A percentile compares a stretch with the other conserved stretches of the same genome.
Evolutionary conservation across 1,140 invertebrate genomes (phyloP).

Genomic region (Apis florea): DNA sequence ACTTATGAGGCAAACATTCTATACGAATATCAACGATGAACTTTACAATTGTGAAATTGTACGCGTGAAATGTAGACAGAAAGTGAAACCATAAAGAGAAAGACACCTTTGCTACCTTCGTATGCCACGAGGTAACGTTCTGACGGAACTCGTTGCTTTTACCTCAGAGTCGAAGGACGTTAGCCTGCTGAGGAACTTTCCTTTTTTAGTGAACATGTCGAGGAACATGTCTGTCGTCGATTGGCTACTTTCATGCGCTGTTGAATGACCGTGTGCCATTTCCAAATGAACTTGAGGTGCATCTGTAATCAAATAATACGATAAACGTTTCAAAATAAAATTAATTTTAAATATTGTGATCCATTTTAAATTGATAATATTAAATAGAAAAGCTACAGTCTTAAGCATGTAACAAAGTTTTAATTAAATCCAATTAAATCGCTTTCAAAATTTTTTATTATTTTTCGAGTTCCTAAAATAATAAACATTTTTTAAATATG

Average conservation of each 20-base stretch:
- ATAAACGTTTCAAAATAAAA: not conserved
- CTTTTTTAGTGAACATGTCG: constrained; percentile 93
- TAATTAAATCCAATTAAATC: too few relatives aligned
- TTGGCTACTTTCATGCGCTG: constrained; percentile 82
- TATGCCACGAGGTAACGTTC: constrained; percentile 3
- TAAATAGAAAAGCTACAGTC: too few relatives aligned
- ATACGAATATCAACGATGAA: not conserved
- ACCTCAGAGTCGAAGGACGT: constrained; percentile 95
- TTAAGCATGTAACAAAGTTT: too few relatives aligned
- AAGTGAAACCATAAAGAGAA: not conserved
- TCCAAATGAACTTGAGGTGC: constrained; percentile 80
- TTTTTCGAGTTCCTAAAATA: too few relatives aligned
- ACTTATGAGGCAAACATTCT: not conserved
- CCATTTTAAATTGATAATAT: too few relatives aligned
- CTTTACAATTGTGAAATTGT: not conserved
- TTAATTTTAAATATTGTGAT: too few relatives aligned
- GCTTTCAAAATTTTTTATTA: too few relatives aligned
- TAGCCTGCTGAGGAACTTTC: constrained; percentile 91
- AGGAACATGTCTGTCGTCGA: constrained; percentile 92
- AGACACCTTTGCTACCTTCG: constrained; percentile 11
- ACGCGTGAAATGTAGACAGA: constrained; percentile 9
- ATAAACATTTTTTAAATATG: too few relatives aligned
- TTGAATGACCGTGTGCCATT: constrained; percentile 71
- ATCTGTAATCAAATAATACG: constrained; percentile 60
- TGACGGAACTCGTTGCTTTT: constrained; percentile 63